Evolutionary conservation across 2,797 vertebrate genomes (phyloP), one percentile per base, ranked within the genome.

Genomic region (Emydoidea blandingii): DNA sequence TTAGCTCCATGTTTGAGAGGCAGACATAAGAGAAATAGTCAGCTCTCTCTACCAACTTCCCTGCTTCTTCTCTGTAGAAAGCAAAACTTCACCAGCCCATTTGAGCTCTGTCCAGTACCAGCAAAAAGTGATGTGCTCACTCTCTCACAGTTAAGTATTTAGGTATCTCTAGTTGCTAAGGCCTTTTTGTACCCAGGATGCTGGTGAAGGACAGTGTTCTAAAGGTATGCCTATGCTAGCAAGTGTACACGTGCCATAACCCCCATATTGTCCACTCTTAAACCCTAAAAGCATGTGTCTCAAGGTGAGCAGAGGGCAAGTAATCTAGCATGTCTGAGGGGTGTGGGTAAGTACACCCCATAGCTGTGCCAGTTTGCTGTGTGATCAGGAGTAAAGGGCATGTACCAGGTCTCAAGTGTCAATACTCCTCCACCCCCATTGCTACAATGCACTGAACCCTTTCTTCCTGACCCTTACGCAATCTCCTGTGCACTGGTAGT

Each of bases 171-270:
- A 8, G 76, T n/a, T 62, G n/a, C 27, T 25, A 47, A 88, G 49
- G 37, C 74, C 1, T 19, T 79, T 49, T 9, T 84, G 4, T 34
- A 0, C 16, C 25, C 0, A 3, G 50, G 0, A 0, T 27, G 21
- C 68, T 81, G 8, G 49, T 53, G 79, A 49, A 23, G 89, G 92
- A 53, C 0, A 2, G 11, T 3, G 1, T 25, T 88, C 52, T 89
- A 44, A 65, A 16, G 31, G 34, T n/a, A 18, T 2, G 15, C 18
- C 31, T 65, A 65, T 8, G 31, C 59, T 16, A n/a, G 59, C 15
- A 14, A 18, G 14, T 9, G 6, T 65, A n/a, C 31, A 65, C 0
- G 2, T n/a, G 59, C 59, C 15, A 65, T 62, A 65, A 34, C 16
- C 59, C 34, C 16, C 31, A 59, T n/a, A 34, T 65, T 65, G 31